Evolutionary conservation across 30 jellyfish, hydroid and myxozoan species (phyloP), one percentile per base, ranked within the genome.

Genomic region (Rhopilema esculentum): DNA sequence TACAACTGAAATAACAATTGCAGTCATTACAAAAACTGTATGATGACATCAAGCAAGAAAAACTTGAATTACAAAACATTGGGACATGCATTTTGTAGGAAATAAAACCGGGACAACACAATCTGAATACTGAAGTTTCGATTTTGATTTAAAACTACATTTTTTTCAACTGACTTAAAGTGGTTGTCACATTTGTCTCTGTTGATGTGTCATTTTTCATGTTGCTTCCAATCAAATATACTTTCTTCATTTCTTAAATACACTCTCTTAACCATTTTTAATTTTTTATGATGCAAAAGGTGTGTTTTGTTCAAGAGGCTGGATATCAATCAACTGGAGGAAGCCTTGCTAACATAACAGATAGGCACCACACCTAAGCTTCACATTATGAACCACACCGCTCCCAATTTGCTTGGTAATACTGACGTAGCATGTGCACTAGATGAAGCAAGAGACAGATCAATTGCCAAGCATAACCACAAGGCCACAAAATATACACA

Each of bases 291-390:
- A 79, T 79, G 89, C 28, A 32, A 79, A 33, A 33, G 63, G 80
- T 79, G 24, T 63, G 80, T 26, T 79, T 79, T 23, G 89, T 79
- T 0, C 49, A 77, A 24, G 62, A 25, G 24, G 61, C 81, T n/a
- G 80, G 89, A 29, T 79, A 20, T 62, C 40, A 0, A 15, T 79
- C 89, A 22, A 27, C 81, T 26, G 89, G 89, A 16, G n/a, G 70
- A 1, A 79, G 48, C 89, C 89, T 79, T 16, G 26, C 51, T 8
- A 79, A 33, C 29, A 30, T 79, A 12, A 80, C 80, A 8, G 48
- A 61, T 66, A 12, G 69, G 18, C 89, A 79, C 23, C 80, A 79
- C 29, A 17, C 20, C 89, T 26, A 79, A 79, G 48, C 67, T 12
- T 20, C 84, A 72, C 70, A 72, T 72, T 4, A 32, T 15, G 9